Percentiles rank a stretch among this genome's conserved stretches.
phyloP scores from a whole-genome alignment of 2,113 vertebrate genomes.

The Cochlearius cochlearius region DNA sequence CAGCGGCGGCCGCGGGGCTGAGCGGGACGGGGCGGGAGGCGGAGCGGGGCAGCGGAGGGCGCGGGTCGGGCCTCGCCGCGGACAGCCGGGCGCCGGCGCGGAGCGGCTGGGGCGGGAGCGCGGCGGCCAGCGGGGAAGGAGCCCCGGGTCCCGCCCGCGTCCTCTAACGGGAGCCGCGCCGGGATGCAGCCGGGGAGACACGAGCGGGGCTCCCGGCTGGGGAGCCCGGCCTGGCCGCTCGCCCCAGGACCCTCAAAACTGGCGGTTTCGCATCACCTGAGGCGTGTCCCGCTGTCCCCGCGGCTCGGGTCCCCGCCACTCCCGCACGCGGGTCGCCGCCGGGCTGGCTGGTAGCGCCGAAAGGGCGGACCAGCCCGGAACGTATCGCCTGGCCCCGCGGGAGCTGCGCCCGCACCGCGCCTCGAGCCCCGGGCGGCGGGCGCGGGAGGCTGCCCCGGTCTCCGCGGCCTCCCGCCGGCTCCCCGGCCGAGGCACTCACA shows the following conservation, averaged over 20 bases:
- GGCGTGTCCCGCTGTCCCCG: background rate
- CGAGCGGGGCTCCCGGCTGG: background rate
- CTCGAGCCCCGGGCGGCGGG: background rate
- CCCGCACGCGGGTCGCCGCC: background rate
- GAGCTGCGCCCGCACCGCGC: background rate
- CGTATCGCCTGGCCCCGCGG: background rate
- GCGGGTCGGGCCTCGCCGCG: background rate
- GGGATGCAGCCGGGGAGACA: background rate
- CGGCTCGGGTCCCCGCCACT: too few relatives aligned
- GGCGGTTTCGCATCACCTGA: background rate
- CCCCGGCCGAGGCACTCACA: fast-evolving
- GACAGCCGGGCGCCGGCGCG: background rate
- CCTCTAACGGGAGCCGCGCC: background rate
- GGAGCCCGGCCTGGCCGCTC: background rate
- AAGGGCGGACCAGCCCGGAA: background rate
- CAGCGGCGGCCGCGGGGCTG: background rate
- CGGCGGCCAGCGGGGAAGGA: background rate
- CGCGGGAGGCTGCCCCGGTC: background rate
- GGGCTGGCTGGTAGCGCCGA: background rate
- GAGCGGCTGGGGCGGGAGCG: too few relatives aligned
- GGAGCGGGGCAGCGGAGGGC: background rate
- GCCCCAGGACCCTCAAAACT: background rate
- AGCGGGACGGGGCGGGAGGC: background rate
- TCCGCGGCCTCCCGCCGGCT: background rate
- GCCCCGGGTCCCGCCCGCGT: background rate